These are phyloP conservation scores for Drosophila quinaria DNA, from an alignment of 2,888 invertebrate species.

Conservation along the genomic window DNA sequence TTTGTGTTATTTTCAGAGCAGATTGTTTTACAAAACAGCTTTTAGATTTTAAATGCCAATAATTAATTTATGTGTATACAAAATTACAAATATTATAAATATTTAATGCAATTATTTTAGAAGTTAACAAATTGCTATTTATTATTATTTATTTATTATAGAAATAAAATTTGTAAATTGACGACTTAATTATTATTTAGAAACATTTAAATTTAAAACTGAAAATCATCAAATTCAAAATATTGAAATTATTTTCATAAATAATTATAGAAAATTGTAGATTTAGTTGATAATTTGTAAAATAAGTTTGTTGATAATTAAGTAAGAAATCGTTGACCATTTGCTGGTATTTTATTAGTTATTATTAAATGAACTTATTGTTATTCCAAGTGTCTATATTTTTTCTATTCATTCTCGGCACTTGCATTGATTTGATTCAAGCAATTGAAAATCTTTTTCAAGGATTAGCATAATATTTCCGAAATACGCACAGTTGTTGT, in stretches of 20 bases:
- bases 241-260: too few relatives aligned
- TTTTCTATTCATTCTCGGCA: background rate
- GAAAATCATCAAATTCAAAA: too few relatives aligned
- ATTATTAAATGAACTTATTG: background rate
- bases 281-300: too few relatives aligned
- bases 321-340: too few relatives aligned
- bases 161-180: too few relatives aligned
- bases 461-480: conserved; percentile 33
- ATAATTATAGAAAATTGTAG: too few relatives aligned
- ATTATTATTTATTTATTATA: too few relatives aligned
- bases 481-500: conserved; percentile 33
- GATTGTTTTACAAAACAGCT: background rate
- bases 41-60: conserved; percentile 8
- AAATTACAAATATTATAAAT: background rate
- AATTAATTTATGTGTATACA: conserved; percentile 24
- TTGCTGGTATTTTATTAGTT: too few relatives aligned
- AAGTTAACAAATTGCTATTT: background rate
- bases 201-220: too few relatives aligned
- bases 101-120: background rate
- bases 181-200: too few relatives aligned
- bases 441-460: conserved; percentile 33
- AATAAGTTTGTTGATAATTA: too few relatives aligned
- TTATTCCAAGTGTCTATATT: background rate
- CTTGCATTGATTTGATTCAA: conserved; percentile 16
- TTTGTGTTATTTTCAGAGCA: background rate